Base-by-base conservation (phyloP, 2,797 vertebrate genomes). In the Oreortyx pictus region DNA sequence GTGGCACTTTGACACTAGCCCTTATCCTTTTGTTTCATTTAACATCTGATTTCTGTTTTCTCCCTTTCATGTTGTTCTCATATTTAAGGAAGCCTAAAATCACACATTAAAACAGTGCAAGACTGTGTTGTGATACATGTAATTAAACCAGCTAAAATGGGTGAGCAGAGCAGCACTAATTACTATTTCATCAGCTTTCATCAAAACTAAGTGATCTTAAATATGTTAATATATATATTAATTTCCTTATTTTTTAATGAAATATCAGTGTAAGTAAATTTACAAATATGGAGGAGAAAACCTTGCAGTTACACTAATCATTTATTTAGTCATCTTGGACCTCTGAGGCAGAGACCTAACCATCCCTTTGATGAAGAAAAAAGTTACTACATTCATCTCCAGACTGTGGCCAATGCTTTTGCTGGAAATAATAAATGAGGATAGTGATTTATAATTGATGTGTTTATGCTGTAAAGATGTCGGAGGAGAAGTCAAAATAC, bases 1-100 rank as follows among this genome's bases (percentile, higher is more conserved):
- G 0, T 11, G 20, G 37, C 61, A 57, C 65, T 71, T 67, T 0
- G 0, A 73, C 43, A 2, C 18, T 27, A 12, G 25, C 46, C 50
- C 46, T 47, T 60, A 4, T 4, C 41, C 14, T n/a, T 23, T 39
- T 31, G 14, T 47, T 35, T 18, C 23, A 1, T 29, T 77, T 35
- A 73, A 44, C 31, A 44, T 35, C 31, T 9, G 41, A 44, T 13
- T 57, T 56, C 33, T 59, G 22, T n/a, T 57, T 43, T 44, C 31
- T 35, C 23, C 52, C 31, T 35, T 35, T 57, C 41, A 44, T 44
- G 37, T 27, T 27, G 31, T 37, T n/a, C 29, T 31, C 20, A 24
- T 31, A 27, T 46, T 33, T 33, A n/a, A 13, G 18, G 25, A 59
- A 64, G 12, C 27, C 25, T 64, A 8, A 46, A 33, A n/a, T 74